Evolutionary conservation across 2,113 vertebrate species (phyloP), one percentile per base, ranked within the genome.

Genomic region (Megaleporinus macrocephalus): DNA sequence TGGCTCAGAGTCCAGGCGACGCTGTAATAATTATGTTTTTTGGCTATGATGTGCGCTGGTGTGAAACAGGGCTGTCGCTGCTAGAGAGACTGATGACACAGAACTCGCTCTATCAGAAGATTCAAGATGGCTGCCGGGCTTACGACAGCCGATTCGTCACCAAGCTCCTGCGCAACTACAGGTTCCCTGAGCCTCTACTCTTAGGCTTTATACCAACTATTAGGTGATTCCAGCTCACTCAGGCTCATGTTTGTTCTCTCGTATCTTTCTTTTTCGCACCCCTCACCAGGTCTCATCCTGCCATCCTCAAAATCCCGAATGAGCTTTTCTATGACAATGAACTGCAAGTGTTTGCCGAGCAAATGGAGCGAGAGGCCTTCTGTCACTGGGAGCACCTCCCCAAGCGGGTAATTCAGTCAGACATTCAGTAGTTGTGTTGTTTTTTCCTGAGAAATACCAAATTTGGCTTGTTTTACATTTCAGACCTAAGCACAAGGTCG

Each of bases 111-210:
- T 98, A 99, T 87, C 83, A 93, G 92, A 96, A 94, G 86, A 86
- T 70, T 0, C 26, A 66, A 44, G 85, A 88, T 29, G 81, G 83
- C 0, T 74, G 47, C 0, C 88, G 90, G 33, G 30, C 27, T 74
- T 98, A 95, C 15, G 4, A 96, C 86, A 65, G 90, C 0, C 91
- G 92, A 82, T 98, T 95, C 24, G 95, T 99, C 85, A 99, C 96
- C 86, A 99, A 98, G 87, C 94, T 99, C 77, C 94, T 97, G 15
- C 93, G 89, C 15, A 99, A 98, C 90, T 99, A 99, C 95, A 97
- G 97, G 97, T 98, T 24, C 36, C 27, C 15, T 36, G 22, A 36
- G 49, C 33, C 26, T 78, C 41, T 44, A 9, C 76, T 36, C 26
- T 29, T 36, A 30, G 20, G 24, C 10, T 22, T 22, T 49, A 15